These are phyloP conservation scores for Indri indri DNA, from an alignment of 2,113 vertebrate species.

Conservation along the genomic window DNA sequence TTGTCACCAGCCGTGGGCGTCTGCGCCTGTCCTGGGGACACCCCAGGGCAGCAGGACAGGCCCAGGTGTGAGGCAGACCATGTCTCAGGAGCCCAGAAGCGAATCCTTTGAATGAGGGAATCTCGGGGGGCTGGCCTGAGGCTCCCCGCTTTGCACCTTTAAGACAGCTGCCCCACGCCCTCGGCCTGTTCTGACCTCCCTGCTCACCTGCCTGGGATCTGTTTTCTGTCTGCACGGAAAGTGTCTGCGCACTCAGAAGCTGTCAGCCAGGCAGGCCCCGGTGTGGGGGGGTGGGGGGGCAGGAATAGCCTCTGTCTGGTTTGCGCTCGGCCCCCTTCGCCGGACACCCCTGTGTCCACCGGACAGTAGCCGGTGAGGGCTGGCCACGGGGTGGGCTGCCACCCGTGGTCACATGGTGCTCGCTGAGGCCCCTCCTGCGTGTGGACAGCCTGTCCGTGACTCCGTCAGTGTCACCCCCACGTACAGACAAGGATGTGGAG, in stretches of 20 bases:
- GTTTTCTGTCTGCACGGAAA: background rate
- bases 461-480: too few species aligned
- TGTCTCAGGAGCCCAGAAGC: background rate
- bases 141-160: background rate
- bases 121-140: background rate
- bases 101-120: background rate
- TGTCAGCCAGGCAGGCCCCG: background rate
- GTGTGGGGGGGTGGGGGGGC: background rate
- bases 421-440: background rate
- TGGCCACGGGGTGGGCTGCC: background rate
- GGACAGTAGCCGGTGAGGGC: background rate
- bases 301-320: fast-evolving
- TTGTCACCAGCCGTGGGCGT: too few species aligned
- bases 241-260: fast-evolving
- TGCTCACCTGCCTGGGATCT: background rate
- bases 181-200: background rate
- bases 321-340: background rate
- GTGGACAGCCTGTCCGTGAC: too few species aligned
- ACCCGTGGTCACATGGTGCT: fast-evolving
- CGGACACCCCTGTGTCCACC: fast-evolving
- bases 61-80: background rate
- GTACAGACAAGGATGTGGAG: background rate
- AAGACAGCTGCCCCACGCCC: background rate
- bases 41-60: background rate
- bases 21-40: background rate